Evolutionary conservation across 2,888 invertebrate species (phyloP).

Genomic region (Crossocerus cetratus): DNA sequence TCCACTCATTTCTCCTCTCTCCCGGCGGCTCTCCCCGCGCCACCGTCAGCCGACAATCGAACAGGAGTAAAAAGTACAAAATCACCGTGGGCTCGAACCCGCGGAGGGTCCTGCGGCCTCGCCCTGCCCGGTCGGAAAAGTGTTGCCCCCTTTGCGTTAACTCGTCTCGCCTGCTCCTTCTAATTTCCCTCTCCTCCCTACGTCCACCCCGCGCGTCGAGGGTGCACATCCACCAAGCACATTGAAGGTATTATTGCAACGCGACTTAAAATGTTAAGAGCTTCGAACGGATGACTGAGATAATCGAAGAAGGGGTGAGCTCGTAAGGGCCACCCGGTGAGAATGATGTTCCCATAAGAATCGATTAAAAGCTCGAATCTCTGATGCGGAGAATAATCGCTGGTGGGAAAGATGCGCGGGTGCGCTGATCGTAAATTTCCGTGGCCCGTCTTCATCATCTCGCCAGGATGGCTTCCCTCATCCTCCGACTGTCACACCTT

Average conservation of each 20-base stretch:
- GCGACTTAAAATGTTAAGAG: too few species aligned
- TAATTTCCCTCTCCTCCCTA: neutral
- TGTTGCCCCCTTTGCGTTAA: slow-evolving; percentile 59
- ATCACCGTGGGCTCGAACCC: slow-evolving; percentile 68
- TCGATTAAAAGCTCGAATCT: too few species aligned
- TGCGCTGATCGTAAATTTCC: slow-evolving; percentile 33
- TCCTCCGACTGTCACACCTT: neutral
- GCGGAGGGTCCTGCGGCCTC: slow-evolving; percentile 70
- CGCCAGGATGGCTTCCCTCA: too few species aligned
- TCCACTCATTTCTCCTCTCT: too few species aligned
- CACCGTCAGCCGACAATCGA: slow-evolving; percentile 68
- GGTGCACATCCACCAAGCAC: neutral
- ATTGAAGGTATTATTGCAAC: too few species aligned
- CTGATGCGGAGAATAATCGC: neutral
- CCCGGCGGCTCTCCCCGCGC: too few species aligned
- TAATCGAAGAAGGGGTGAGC: too few species aligned
- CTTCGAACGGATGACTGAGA: too few species aligned
- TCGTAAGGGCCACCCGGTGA: too few species aligned
- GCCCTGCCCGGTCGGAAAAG: slow-evolving; percentile 66
- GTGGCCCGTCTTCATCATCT: slow-evolving; percentile 23
- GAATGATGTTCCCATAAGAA: too few species aligned
- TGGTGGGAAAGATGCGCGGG: neutral
- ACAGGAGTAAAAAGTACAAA: slow-evolving; percentile 75
- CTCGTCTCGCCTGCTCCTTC: neutral
- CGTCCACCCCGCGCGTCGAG: neutral